These are phyloP conservation scores for Dryas iulia DNA, from an alignment of 1,140 invertebrate species.

Conservation along the genomic window DNA sequence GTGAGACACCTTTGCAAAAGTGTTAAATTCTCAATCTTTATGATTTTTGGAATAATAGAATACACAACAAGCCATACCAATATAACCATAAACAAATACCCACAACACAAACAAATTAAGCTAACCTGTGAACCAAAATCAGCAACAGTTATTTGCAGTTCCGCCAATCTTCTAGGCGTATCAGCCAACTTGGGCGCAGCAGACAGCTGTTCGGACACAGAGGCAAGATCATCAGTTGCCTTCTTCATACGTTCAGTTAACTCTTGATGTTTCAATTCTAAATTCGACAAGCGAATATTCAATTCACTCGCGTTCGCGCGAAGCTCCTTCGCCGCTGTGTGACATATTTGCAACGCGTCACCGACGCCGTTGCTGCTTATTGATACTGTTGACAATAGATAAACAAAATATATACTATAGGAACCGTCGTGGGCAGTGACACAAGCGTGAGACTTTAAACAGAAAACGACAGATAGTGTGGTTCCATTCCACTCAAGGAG, in stretches of 20 bases:
- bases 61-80: no score
- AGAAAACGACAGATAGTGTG: no score
- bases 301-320: slow-evolving; percentile 83
- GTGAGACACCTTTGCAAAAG: no score
- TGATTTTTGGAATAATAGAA: no score
- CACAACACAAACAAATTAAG: no score
- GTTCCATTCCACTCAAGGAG: no score
- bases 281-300: slow-evolving; percentile 71
- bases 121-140: slow-evolving; percentile 81
- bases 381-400: slow-evolving; percentile 76
- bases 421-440: no score
- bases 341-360: slow-evolving; percentile 84
- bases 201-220: slow-evolving; percentile 81
- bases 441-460: no score
- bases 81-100: no score
- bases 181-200: slow-evolving; percentile 81
- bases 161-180: slow-evolving; percentile 79
- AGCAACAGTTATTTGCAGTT: slow-evolving; percentile 80
- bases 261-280: slow-evolving; percentile 54
- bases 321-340: slow-evolving; percentile 82
- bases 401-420: no score
- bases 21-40: no score
- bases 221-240: slow-evolving; percentile 76
- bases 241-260: slow-evolving; percentile 47
- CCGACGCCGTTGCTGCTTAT: slow-evolving; percentile 83